Base-by-base conservation (phyloP, 2,888 invertebrate genomes). In the Tyria jacobaeae region DNA sequence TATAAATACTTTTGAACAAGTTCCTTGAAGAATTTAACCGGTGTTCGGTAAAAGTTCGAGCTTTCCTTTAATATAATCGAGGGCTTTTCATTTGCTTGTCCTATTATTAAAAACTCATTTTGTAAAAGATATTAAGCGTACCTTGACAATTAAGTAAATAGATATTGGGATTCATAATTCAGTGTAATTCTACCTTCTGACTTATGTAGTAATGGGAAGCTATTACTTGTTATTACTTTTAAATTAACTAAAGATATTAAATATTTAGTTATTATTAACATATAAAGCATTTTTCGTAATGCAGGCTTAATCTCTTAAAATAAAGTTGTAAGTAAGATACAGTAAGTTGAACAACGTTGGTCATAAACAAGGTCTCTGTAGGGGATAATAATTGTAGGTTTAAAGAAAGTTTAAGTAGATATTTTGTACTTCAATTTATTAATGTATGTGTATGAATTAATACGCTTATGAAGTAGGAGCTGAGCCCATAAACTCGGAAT, bases 81-180 rank as follows among this genome's bases (percentile, higher is more conserved):
- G 85, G 78, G 84, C 85, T 88, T 87, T 89, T 88, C 83, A 87
- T 86, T 89, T 82, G 80, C 70, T 71, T 85, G 79, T 78, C 75
- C 81, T 87, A 83, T 88, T 87, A 91, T 91, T 91, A 90, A 89
- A 89, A 84, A 82, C 79, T 80, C 81, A 90, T 89, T 90, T 88
- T 62, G 81, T 82, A 80, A 83, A 81, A 79, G 76, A 66, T 66
- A 75, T 80, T 78, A 77, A 79, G 76, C 78, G 76, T 80, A 80
- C 76, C 67, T 67, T 70, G 71, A 71, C 72, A 73, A 79, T 76
- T 80, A 80, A 75, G 66, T 73, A 72, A 79, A 79, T 72, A 68
- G 60, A 49, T 66, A 65, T 71, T 59, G 59, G 56, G 59, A 61
- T 70, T 71, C 66, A 55, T 57, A 63, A 70, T 73, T 72, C 52